These are phyloP conservation scores for Gortyna flavago DNA, from an alignment of 2,888 invertebrate species.

Conservation along the genomic window DNA sequence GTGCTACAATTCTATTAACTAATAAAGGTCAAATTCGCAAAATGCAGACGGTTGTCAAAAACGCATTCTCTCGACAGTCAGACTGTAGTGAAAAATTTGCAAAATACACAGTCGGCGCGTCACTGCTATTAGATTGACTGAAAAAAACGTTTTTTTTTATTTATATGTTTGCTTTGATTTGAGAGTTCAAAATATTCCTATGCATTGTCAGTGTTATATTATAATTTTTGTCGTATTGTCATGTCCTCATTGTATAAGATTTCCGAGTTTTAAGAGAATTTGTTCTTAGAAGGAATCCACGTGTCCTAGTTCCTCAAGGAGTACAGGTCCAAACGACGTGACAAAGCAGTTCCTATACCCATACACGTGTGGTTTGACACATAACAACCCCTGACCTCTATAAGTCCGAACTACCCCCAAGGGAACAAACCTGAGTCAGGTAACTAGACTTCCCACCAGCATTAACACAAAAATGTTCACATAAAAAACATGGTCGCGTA, in stretches of 20 bases:
- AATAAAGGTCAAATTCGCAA: not conserved
- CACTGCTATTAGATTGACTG: no score
- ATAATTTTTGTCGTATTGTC: not conserved
- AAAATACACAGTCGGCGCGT: no score
- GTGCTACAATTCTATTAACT: no score
- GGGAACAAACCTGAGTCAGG: constrained; percentile 26
- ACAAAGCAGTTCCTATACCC: constrained; percentile 7
- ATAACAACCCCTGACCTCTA: constrained; percentile 27
- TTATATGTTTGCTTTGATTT: not conserved
- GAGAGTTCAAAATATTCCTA: not conserved
- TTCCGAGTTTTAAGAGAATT: not conserved
- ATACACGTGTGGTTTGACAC: constrained; percentile 15
- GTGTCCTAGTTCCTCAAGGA: constrained; percentile 9
- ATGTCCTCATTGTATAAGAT: not conserved
- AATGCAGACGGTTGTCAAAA: not conserved
- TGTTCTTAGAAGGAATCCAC: not conserved
- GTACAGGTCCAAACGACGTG: constrained; percentile 19
- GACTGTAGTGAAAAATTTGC: no score
- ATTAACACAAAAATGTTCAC: constrained; percentile 20
- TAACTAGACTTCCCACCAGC: constrained; percentile 19
- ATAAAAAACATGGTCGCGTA: constrained; percentile 28
- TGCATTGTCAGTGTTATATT: not conserved
- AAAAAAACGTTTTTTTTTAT: no score
- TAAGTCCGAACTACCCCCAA: constrained; percentile 22
- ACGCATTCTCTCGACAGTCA: no score